Conservation (phyloP, 2,888 invertebrate genomes). For the Leucophenga maculata region DNA sequence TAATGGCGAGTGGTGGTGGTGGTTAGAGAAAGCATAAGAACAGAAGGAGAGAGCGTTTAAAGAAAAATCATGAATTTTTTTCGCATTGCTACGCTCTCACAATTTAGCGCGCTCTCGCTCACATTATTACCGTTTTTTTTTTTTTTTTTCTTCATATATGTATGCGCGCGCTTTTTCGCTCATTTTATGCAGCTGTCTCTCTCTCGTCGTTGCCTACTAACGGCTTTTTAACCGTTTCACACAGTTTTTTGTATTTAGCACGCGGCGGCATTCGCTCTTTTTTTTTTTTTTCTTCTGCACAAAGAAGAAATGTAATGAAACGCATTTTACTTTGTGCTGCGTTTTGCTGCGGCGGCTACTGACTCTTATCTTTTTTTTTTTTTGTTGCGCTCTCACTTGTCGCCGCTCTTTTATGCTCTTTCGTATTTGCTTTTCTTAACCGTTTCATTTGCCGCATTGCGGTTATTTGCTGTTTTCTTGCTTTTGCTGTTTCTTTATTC, state of each 20-base stretch:
- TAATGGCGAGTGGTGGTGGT: neutral
- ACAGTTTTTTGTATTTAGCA: conserved; percentile 50
- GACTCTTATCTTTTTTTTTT: conserved; percentile 28
- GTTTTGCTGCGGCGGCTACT: no score
- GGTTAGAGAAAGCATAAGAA: neutral
- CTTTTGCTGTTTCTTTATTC: conserved; percentile 47
- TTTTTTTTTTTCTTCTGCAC: no score
- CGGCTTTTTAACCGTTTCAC: conserved; percentile 54
- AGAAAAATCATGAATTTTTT: conserved; percentile 36
- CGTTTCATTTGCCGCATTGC: conserved; percentile 73
- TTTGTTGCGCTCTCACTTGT: conserved; percentile 35
- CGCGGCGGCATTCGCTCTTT: conserved; percentile 22
- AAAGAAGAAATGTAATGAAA: no score
- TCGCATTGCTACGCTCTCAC: conserved; percentile 37
- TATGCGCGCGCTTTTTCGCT: conserved; percentile 25
- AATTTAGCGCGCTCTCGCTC: conserved; percentile 31
- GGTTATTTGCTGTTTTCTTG: conserved; percentile 69
- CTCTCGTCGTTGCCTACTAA: neutral
- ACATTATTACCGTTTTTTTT: conserved; percentile 47
- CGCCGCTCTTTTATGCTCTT: conserved; percentile 52
- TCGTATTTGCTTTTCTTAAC: conserved; percentile 67
- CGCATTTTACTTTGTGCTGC: conserved; percentile 42
- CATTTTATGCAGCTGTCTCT: conserved; percentile 13
- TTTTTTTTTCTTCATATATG: no score
- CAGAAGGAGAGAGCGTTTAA: neutral